Base-by-base conservation (phyloP, 92 coral and sea anemone species). In the Porites evermanni region DNA sequence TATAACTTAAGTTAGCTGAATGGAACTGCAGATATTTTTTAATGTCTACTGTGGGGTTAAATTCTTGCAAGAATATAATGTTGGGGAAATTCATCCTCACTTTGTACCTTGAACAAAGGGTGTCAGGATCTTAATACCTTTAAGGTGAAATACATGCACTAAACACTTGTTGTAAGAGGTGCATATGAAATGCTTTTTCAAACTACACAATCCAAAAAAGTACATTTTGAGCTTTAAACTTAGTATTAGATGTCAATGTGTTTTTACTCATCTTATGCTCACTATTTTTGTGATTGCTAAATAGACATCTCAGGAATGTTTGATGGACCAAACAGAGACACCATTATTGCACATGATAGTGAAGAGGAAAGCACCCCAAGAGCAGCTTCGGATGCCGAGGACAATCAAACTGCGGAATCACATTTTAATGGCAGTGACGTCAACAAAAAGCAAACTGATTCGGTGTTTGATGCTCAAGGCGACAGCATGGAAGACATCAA, bases 301-400 rank as follows among this genome's bases (percentile, higher is more conserved):
- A 81, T 75, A 74, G 64, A 52, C 24, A 61, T 63, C 21, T 72
- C 85, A 73, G 75, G 63, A 32, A 70, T 80, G 75, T 80, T 85
- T 59, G 92, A 92, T 53, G 86, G 89, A 52, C 78, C 93, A 75
- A 89, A 89, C 54, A 86, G 95, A 59, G 90, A 89, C 75, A 89
- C 89, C 9, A 84, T 89, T 9, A 85, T 92, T 23, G 93, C 89
- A 0, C 88, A 85, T 65, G 95, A 89, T 9, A 92, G 91, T 74
- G 95, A 86, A n/a, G 95, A 91, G 13, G 81, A 79, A 59, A 87
- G 93, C 73, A 91, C 89, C 2, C 97, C 88, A 18, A 92, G 90
- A 82, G 86, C 72, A 65, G 70, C 85, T 11, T 82, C 96, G 8
- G 95, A 92, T 16, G 82, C 80, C 7, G 93, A 87, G 53, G 90